Base-by-base conservation (phyloP, 1,140 invertebrate species). In the Pomacea maculata region DNA sequence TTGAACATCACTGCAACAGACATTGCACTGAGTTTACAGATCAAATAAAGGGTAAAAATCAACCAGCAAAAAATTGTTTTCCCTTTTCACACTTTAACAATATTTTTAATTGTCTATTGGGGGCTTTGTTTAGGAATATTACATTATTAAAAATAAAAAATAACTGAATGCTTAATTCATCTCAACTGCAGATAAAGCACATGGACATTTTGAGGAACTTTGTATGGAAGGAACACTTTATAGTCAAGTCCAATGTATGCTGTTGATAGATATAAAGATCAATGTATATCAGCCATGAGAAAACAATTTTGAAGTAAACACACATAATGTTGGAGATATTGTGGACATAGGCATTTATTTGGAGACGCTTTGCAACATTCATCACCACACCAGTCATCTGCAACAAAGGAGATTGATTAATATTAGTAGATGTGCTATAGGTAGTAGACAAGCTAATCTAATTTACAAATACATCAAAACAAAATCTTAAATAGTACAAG, bases 311-410 rank as follows among this genome's bases (percentile, higher is more conserved):
- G 10, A n/a, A 34, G 29, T 63, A 64, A 74, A 45, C 17, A 25
- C 81, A 88, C 85, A 25, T 71, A 10, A 85, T 83, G 45, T 85
- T 71, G 17, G 75, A 63, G 52, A 85, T 80, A 21, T 84, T 84
- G 55, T 83, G 70, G n/a, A 89, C 76, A 68, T 80, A 85, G 9
- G 86, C 78, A 82, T 90, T 90, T 65, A 90, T 81, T 83, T 90
- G 89, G 45, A 90, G 76, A 82, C 84, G 84, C 73, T 89, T 90
- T 17, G 86, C 85, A n/a, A 84, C 85, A 83, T 87, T 88, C 84
- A 90, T 84, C 15, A 84, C 86, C 15, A 89, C 82, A 17, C 89
- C 89, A 65, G 89, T 90, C 25, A 80, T 86, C 88, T 89, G 79
- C 55, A 82, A 85, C 74, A 67, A 57, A 57, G 74, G 21, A 78